A percentile compares a stretch with the other conserved stretches of the same genome.
Conservation (phyloP, 2,113 vertebrate species). For the Malurus elegans region DNA sequence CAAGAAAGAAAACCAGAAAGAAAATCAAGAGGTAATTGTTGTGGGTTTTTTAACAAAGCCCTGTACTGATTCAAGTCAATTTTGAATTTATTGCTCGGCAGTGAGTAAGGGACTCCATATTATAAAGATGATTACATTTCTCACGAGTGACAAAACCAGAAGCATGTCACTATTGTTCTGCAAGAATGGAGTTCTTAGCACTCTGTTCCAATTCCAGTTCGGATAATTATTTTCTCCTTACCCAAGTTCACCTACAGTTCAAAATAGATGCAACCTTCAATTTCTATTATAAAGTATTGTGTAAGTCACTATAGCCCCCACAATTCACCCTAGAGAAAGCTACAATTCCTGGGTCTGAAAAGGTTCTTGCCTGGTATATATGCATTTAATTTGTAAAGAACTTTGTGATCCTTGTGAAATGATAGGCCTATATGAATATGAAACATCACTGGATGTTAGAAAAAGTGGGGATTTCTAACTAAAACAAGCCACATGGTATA, state of each 20-base stretch:
- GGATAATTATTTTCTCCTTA: neutral
- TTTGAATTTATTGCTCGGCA: neutral
- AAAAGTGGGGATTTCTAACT: neutral
- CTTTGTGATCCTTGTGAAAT: neutral
- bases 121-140: neutral
- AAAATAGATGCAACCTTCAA: neutral
- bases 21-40: neutral
- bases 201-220: neutral
- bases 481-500: neutral
- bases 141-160: neutral
- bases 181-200: neutral
- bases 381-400: neutral
- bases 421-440: neutral
- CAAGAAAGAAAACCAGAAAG: neutral
- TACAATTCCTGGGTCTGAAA: neutral
- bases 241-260: neutral
- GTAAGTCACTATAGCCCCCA: neutral
- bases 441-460: neutral
- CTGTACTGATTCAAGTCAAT: neutral
- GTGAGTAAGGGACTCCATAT: neutral
- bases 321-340: neutral
- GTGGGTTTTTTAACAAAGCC: neutral
- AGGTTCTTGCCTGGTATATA: neutral
- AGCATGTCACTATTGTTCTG: neutral
- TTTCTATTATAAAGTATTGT: neutral